Percentiles rank a stretch among this genome's conserved stretches.
Conservation (phyloP, 1,140 invertebrate species). For the Aplysia californica region DNA sequence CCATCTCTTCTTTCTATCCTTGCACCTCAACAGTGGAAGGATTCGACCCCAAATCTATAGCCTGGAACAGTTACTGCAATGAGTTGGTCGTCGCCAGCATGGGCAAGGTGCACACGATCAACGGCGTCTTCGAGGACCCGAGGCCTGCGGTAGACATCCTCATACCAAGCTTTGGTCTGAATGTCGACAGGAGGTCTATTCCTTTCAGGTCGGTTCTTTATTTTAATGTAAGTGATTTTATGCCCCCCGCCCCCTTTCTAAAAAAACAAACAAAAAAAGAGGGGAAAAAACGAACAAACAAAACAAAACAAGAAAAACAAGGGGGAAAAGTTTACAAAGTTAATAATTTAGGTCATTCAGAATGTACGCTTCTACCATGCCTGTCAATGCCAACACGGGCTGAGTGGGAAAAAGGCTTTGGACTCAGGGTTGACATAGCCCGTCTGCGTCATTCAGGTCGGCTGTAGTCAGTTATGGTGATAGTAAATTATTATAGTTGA, state of each 20-base stretch:
- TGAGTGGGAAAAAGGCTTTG: no score
- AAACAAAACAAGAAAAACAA: no score
- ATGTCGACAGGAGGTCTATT: slow-evolving; percentile 7
- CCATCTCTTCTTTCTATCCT: background rate
- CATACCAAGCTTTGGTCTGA: slow-evolving; percentile 8
- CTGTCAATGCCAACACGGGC: no score
- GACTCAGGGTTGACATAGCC: no score
- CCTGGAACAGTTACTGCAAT: slow-evolving; percentile 10
- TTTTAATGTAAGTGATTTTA: background rate
- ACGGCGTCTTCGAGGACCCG: slow-evolving; percentile 15
- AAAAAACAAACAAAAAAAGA: no score
- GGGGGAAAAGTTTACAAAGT: no score
- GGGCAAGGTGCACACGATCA: slow-evolving; percentile 14
- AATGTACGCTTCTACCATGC: no score
- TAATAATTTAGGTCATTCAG: no score
- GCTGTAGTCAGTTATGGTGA: no score
- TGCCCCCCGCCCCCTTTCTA: background rate
- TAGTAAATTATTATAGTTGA: no score
- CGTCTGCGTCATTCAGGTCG: no score
- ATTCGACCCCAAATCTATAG: slow-evolving; percentile 9
- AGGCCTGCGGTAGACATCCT: slow-evolving; percentile 13
- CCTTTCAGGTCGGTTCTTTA: slow-evolving; percentile 7
- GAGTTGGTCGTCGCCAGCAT: slow-evolving; percentile 16
- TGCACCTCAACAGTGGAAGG: slow-evolving; percentile 2
- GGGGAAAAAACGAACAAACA: no score